These are phyloP conservation scores for Rhimphoctona megacephalus DNA, from an alignment of 2,888 invertebrate genomes.

Conservation along the genomic window DNA sequence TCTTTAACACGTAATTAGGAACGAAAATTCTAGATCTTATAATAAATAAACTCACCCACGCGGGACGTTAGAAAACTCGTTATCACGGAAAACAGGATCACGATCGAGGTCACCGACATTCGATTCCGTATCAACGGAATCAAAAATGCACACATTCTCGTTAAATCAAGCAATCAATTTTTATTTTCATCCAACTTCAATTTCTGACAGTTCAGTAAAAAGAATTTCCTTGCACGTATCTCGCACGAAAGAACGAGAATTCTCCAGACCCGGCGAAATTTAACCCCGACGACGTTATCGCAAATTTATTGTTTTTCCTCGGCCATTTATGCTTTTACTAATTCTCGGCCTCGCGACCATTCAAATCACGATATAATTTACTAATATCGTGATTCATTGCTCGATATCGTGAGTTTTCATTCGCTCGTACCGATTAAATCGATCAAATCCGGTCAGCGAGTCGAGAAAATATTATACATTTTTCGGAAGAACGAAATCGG, in stretches of 20 bases:
- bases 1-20: conserved; percentile 15
- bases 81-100: conserved; percentile 58
- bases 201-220: background rate
- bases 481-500: background rate
- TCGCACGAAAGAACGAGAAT: conserved; percentile 28
- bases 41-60: conserved; percentile 50
- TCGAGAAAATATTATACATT: background rate
- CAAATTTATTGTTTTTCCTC: conserved; percentile 18
- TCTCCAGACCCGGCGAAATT: background rate
- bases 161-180: conserved; percentile 17
- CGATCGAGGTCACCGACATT: conserved; percentile 57
- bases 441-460: conserved; percentile 6
- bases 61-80: conserved; percentile 40
- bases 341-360: conserved; percentile 37
- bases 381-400: conserved; percentile 63
- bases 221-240: background rate
- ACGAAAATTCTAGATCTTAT: background rate
- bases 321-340: conserved; percentile 4
- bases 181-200: conserved; percentile 8
- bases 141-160: conserved; percentile 24
- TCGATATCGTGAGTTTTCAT: conserved; percentile 57
- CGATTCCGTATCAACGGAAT: conserved; percentile 23
- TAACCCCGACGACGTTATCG: conserved; percentile 36
- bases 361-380: conserved; percentile 44
- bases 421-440: conserved; percentile 44